Conservation (phyloP, 2,113 vertebrate genomes). For the Hippocampus comes region DNA sequence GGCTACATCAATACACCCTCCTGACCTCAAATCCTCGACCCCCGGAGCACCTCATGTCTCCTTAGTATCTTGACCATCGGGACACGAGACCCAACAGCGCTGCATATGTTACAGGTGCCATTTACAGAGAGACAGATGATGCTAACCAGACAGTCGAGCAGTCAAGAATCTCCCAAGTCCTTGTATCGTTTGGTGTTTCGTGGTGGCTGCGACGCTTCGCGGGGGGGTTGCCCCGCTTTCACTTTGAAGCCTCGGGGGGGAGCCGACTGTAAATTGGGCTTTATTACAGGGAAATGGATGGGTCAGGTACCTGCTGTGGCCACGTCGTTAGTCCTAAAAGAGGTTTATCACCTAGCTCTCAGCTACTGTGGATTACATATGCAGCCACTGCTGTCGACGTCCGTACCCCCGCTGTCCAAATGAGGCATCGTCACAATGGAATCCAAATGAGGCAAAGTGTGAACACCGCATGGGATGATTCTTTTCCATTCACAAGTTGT, state of each 20-base stretch:
- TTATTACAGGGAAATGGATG: conserved; percentile 72
- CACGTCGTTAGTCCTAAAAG: conserved; percentile 62
- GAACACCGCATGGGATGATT: conserved; percentile 49
- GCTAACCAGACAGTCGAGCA: conserved; percentile 15
- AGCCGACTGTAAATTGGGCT: conserved; percentile 49
- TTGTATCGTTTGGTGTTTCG: conserved; percentile 35
- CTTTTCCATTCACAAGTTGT: conserved; percentile 45
- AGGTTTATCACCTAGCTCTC: conserved; percentile 51
- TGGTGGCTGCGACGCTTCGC: conserved; percentile 55
- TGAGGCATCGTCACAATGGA: conserved; percentile 44
- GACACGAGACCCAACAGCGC: conserved; percentile 18
- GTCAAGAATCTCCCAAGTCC: conserved; percentile 2
- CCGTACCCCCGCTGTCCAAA: conserved; percentile 28
- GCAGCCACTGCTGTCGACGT: conserved; percentile 34
- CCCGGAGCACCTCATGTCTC: conserved; percentile 43
- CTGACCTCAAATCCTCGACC: conserved; percentile 57
- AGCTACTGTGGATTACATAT: conserved; percentile 55
- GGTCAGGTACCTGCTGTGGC: conserved; percentile 67
- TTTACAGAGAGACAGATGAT: conserved; percentile 25
- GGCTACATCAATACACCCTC: conserved; percentile 55
- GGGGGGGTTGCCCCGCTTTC: conserved; percentile 24
- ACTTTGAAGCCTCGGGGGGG: conserved; percentile 67
- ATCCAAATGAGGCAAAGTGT: conserved; percentile 31
- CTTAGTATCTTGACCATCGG: conserved; percentile 28
- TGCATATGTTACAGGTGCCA: conserved; percentile 32